Conservation (phyloP, 2,113 vertebrate species). For the Thymallus thymallus region DNA sequence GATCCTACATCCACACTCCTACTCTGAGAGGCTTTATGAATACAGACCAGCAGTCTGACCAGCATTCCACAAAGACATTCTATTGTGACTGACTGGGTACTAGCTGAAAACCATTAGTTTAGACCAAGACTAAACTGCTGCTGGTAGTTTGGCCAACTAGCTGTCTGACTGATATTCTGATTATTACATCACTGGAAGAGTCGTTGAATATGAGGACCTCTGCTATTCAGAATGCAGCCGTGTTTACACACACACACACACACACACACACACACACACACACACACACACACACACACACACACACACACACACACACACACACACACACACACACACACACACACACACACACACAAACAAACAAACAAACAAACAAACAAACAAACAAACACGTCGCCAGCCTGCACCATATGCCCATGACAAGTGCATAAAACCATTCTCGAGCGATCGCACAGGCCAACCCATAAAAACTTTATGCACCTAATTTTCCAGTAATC, state of each 20-base stretch:
- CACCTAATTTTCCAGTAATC: conserved; percentile 96
- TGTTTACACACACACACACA: conserved; percentile 25
- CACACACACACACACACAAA: conserved; percentile 21
- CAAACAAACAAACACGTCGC: conserved; percentile 30
- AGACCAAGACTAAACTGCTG: too few relatives aligned
- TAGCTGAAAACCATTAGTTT: too few relatives aligned
- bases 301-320: conserved; percentile 27
- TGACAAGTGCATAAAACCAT: conserved; percentile 84
- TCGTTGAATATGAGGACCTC: conserved; percentile 53
- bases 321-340: too few relatives aligned
- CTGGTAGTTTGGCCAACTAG: too few relatives aligned
- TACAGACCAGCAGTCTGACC: too few relatives aligned
- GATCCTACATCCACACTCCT: too few relatives aligned
- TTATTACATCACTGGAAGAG: conserved; percentile 43
- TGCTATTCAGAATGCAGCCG: conserved; percentile 41
- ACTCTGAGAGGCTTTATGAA: too few relatives aligned
- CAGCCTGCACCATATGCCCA: conserved; percentile 68
- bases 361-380: conserved; percentile 27
- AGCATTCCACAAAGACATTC: too few relatives aligned
- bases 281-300: conserved; percentile 28
- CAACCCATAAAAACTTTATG: conserved; percentile 90
- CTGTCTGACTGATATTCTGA: not conserved
- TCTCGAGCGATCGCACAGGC: conserved; percentile 91
- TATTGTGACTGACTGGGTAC: too few relatives aligned
- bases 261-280: conserved; percentile 30